Base-by-base conservation (phyloP, 2,113 vertebrate species). In the Anoura caudifer region DNA sequence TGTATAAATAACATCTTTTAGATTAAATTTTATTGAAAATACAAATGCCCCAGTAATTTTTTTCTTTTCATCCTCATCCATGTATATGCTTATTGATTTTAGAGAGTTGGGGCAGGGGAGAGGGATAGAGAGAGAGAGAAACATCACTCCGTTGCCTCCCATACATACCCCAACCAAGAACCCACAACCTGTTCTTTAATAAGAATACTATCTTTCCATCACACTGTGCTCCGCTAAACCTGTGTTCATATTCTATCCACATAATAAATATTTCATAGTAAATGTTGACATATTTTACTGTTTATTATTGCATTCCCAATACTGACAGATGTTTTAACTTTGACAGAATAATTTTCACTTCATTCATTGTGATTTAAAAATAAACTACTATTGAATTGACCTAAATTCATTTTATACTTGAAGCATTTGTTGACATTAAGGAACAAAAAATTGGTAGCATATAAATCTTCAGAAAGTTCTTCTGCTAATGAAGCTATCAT, bases 401-500 rank as follows among this genome's bases (percentile, higher is more conserved):
- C 75, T 86, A 80, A 95, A 75, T 87, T 90, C n/a, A 72, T 76
- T 92, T 93, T 87, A n/a, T 61, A 63, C 41, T 80, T 79, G 41
- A 88, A 88, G 45, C 8, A 81, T 56, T 94, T 83, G n/a, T 75
- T 79, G 31, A 59, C 24, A 77, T 3, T 70, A 59, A 90, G 22
- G 13, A 28, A 80, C 20, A 36, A 90, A 87, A 80, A 70, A 20
- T 14, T 79, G 47, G 4, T 15, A 80, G 61, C 31, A 52, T 77
- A 65, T 59, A 87, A 54, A 41, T n/a, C 6, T 86, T 43, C 80
- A 19, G 7, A 56, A 96, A 72, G 7, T 56, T 82, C 26, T 80
- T 81, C 77, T 81, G n/a, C 52, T 88, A 54, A 86, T 33, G 8
- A 73, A 87, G 47, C 14, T 50, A 73, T 67, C 24, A 38, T 65